Percentiles rank a stretch among this genome's conserved stretches.
These are phyloP conservation scores for Orientallactaga sibirica DNA, from an alignment of 2,797 vertebrate species.

Conservation along the genomic window DNA sequence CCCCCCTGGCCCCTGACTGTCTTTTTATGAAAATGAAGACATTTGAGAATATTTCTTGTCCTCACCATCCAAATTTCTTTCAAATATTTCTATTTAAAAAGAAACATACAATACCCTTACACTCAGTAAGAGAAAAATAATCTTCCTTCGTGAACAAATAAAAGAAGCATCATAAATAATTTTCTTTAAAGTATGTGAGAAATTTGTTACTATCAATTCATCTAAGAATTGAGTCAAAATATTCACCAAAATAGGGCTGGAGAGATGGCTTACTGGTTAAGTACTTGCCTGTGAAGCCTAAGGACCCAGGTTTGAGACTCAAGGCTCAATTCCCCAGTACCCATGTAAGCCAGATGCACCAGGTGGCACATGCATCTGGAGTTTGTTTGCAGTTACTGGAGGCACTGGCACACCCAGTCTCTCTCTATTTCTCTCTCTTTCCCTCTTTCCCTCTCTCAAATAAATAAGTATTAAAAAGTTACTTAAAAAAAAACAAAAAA, in stretches of 20 bases:
- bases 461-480: too few relatives aligned
- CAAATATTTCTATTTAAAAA: slow-evolving; percentile 37
- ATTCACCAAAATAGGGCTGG: slow-evolving; percentile 16
- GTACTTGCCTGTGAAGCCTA: too few relatives aligned
- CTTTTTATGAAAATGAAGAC: slow-evolving; percentile 43
- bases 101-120: background rate
- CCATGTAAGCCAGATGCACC: too few relatives aligned
- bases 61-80: slow-evolving; percentile 52
- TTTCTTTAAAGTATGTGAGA: slow-evolving; percentile 49
- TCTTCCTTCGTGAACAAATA: slow-evolving; percentile 4
- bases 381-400: too few relatives aligned
- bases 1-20: background rate
- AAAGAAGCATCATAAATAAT: slow-evolving; percentile 22
- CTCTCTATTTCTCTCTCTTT: too few relatives aligned
- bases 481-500: too few relatives aligned
- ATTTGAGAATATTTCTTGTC: slow-evolving; percentile 34
- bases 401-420: too few relatives aligned
- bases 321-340: too few relatives aligned
- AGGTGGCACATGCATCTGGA: too few relatives aligned
- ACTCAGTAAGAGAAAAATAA: slow-evolving; percentile 24
- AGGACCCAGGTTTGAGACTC: too few relatives aligned
- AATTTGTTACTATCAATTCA: slow-evolving; percentile 46
- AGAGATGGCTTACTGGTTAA: too few relatives aligned
- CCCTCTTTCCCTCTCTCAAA: too few relatives aligned
- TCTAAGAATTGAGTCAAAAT: slow-evolving; percentile 54